Percentiles rank a stretch among this genome's conserved stretches.
Conservation (phyloP, 2,888 invertebrate species). For the Xylota segnis region DNA sequence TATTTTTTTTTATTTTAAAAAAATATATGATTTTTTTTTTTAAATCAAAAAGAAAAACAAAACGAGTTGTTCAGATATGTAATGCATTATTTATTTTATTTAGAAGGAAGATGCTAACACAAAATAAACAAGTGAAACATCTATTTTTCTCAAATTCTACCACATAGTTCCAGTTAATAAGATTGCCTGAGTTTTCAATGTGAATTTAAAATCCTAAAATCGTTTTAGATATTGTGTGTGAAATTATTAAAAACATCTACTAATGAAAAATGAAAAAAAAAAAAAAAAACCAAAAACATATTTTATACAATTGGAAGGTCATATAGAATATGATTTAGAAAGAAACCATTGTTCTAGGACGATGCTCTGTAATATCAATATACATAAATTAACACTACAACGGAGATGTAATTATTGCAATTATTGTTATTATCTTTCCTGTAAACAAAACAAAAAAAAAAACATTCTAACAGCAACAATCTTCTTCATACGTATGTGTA, state of each 20-base stretch:
- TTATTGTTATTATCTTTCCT: constrained; percentile 1
- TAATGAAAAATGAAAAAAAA: constrained; percentile 43
- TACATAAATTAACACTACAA: constrained; percentile 19
- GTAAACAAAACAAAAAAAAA: background rate
- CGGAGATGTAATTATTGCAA: constrained; percentile 15
- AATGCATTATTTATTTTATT: constrained; percentile 75
- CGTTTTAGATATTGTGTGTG: constrained; percentile 64
- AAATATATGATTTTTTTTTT: constrained; percentile 68
- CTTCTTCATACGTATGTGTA: constrained; percentile 3
- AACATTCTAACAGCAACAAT: constrained; percentile 4
- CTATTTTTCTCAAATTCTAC: constrained; percentile 53
- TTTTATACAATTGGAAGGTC: constrained; percentile 53
- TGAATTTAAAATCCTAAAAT: constrained; percentile 60
- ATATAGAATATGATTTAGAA: constrained; percentile 5
- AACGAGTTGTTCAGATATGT: constrained; percentile 61
- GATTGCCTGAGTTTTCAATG: constrained; percentile 62
- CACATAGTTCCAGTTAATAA: constrained; percentile 41
- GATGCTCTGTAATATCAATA: constrained; percentile 15
- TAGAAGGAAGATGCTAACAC: constrained; percentile 27
- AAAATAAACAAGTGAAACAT: constrained; percentile 37
- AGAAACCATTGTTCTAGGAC: background rate
- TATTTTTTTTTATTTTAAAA: constrained; percentile 61
- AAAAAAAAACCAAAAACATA: constrained; percentile 41
- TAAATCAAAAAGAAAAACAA: constrained; percentile 26
- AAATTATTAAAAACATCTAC: constrained; percentile 62